Base-by-base conservation (phyloP, 2,797 vertebrate genomes). In the Fratercula arctica region DNA sequence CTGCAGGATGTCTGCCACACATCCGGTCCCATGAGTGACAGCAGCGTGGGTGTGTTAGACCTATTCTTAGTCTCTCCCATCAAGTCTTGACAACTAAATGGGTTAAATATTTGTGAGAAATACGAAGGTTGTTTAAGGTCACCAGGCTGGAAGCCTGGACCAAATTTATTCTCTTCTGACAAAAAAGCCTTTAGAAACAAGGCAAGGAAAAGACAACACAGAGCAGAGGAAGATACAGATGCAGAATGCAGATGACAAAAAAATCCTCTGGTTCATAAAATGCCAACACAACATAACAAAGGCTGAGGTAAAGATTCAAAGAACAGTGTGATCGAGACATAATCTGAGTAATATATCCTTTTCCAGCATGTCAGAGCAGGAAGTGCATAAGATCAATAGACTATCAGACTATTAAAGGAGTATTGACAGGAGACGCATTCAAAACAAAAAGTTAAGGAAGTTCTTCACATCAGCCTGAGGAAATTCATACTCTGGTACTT, bases 61-160 rank as follows among this genome's bases (percentile, higher is more conserved):
- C 51, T 92, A 95, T 82, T 89, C 70, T 86, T 95, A 82, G 81
- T 63, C 33, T 73, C 54, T 74, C 59, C 46, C 78, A 80, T 59
- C 54, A 89, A 43, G 59, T 68, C 51, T 85, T 10, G 0, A 87
- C 60, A 90, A 70, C 29, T 75, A 78, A 77, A 88, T 16, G 8
- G 26, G 45, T 91, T 70, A 84, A 91, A 87, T 7, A n/a, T 14
- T 45, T 74, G 4, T 18, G 53, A 84, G 61, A 95, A 86, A 88
- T 25, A 31, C 13, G 41, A 85, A 94, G 73, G 61, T 29, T 51
- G 16, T 72, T 96, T 87, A 60, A 77, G 31, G 72, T 70, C 45
- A 79, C 31, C 31, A 33, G 23, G 33, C n/a, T 60, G 37, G 37
- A 80, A 93, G 25, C 18, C 59, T 56, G 31, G 35, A 79, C 28